phyloP scores from a whole-genome alignment of 2,113 vertebrate species.

The Strix uralensis region DNA sequence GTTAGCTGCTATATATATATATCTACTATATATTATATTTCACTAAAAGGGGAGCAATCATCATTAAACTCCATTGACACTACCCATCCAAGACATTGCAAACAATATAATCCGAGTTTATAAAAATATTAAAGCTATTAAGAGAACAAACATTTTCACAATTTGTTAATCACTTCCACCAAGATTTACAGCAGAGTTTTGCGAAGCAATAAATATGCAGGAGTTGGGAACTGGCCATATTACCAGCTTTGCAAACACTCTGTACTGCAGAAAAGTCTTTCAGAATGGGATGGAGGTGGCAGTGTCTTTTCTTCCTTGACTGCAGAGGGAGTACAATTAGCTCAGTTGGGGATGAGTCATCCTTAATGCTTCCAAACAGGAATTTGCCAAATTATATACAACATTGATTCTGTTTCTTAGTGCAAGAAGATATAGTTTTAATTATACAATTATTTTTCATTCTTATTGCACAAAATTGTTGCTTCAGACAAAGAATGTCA shows the following conservation, averaged over 20 bases:
- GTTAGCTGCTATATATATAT: neutral
- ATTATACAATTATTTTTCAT: neutral
- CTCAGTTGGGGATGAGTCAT: neutral
- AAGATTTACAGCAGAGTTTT: neutral
- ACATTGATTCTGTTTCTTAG: neutral
- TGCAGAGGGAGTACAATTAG: neutral
- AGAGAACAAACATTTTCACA: neutral
- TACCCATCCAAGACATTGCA: neutral
- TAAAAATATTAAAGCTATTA: constrained; percentile 8
- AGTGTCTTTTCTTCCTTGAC: neutral
- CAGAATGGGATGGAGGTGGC: neutral
- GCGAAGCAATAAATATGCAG: neutral
- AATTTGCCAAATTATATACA: constrained; percentile 22
- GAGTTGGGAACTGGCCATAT: neutral
- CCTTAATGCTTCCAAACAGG: neutral
- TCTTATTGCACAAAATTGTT: neutral
- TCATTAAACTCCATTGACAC: neutral
- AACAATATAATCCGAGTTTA: neutral
- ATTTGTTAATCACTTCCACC: neutral
- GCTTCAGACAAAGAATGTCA: neutral
- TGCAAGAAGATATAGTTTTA: neutral
- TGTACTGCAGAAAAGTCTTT: neutral
- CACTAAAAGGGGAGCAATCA: neutral
- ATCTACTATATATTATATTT: neutral
- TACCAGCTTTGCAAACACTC: neutral